These are phyloP conservation scores for Nothobranchius furzeri DNA, from an alignment of 2,113 vertebrate species.

Conservation along the genomic window DNA sequence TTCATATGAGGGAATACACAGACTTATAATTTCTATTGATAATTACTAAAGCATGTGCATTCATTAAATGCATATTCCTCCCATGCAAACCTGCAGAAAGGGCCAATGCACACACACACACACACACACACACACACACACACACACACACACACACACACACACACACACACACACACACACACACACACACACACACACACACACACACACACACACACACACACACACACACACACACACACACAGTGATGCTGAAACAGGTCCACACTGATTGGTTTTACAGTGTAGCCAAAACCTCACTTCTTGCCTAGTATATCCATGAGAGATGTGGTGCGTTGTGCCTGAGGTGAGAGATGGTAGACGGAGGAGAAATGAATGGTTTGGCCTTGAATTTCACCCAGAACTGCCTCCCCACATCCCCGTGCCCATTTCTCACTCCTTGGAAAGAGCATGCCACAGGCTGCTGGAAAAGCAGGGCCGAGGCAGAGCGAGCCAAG, in stretches of 20 bases:
- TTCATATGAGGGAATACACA: constrained; percentile 44
- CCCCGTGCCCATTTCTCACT: constrained; percentile 67
- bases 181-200: no score
- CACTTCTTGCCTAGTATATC: constrained; percentile 56
- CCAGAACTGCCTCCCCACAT: constrained; percentile 59
- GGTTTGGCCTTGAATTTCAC: constrained; percentile 74
- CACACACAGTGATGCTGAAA: constrained; percentile 19
- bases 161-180: background rate
- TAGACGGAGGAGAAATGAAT: constrained; percentile 63
- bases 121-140: no score
- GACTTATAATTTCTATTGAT: constrained; percentile 39
- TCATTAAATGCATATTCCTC: background rate
- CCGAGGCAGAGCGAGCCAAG: constrained; percentile 38
- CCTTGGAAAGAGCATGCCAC: constrained; percentile 38
- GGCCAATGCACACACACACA: background rate
- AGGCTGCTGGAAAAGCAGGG: constrained; percentile 34
- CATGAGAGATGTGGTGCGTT: constrained; percentile 60
- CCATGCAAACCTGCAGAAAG: constrained; percentile 16
- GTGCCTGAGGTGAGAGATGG: constrained; percentile 57
- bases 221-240: background rate
- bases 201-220: no score
- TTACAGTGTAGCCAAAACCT: constrained; percentile 11
- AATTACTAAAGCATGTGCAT: constrained; percentile 22
- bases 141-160: no score
- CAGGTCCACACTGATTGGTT: constrained; percentile 15